These are phyloP conservation scores for Camponotus pennsylvanicus DNA, from an alignment of 1,140 invertebrate species.

Conservation along the genomic window DNA sequence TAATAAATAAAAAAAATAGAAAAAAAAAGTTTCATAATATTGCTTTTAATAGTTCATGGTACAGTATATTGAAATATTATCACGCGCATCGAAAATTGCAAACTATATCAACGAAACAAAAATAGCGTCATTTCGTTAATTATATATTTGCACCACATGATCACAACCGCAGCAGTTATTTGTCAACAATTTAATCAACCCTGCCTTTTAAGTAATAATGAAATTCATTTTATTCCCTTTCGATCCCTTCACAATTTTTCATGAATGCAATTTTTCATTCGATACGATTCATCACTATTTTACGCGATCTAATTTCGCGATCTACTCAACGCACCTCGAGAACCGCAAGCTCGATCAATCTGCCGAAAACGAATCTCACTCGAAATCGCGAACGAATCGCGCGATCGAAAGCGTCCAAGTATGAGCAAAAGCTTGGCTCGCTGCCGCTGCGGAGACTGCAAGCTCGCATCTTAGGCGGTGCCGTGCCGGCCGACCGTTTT, in stretches of 20 bases:
- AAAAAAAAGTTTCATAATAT: not conserved
- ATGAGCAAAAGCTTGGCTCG: constrained; percentile 56
- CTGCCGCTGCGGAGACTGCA: constrained; percentile 66
- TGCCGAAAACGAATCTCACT: not conserved
- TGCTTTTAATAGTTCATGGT: not conserved
- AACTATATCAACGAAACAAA: not conserved
- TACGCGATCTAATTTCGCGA: not conserved
- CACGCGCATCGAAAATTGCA: not conserved
- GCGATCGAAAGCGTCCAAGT: constrained; percentile 9
- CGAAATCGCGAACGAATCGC: constrained; percentile 1
- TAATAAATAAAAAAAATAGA: not conserved
- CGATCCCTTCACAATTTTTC: not conserved
- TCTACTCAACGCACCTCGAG: not conserved
- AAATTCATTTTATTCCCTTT: not conserved
- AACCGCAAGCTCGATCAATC: not conserved
- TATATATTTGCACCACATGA: not conserved
- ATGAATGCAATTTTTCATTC: not conserved
- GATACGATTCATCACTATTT: not conserved
- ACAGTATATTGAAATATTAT: not conserved
- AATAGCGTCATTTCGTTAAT: not conserved
- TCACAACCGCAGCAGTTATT: not conserved
- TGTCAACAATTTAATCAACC: not conserved
- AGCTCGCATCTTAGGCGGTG: constrained; percentile 59
- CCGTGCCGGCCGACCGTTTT: constrained; percentile 40
- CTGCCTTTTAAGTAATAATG: not conserved